A percentile compares a stretch with the other conserved stretches of the same genome.
phyloP scores from a whole-genome alignment of 2,113 vertebrate genomes.

The Gobius niger region DNA sequence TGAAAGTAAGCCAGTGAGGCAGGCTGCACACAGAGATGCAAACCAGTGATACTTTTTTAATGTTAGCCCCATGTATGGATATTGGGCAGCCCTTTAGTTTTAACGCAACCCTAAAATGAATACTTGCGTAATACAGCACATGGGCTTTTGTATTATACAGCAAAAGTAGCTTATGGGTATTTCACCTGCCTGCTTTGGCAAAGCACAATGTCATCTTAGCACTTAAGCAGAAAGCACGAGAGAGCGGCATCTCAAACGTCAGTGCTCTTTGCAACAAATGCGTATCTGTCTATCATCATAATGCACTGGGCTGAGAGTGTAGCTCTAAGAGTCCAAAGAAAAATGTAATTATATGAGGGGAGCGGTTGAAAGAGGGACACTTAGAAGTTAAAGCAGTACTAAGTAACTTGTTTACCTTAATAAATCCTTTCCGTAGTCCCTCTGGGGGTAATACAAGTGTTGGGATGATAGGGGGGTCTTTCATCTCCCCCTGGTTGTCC shows the following conservation, averaged over 20 bases:
- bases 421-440: too few species aligned
- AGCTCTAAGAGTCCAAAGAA: constrained; percentile 51
- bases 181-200: not conserved
- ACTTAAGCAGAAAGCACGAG: constrained; percentile 4
- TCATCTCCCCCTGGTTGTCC: too few species aligned
- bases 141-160: not conserved
- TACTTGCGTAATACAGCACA: too few species aligned
- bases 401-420: too few species aligned
- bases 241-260: constrained; percentile 21
- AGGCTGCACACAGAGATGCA: not conserved
- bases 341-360: constrained; percentile 62
- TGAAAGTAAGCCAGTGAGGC: constrained; percentile 9
- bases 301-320: constrained; percentile 29
- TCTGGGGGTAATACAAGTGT: too few species aligned
- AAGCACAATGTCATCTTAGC: not conserved
- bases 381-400: constrained; percentile 36
- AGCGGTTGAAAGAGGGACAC: constrained; percentile 5
- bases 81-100: too few species aligned
- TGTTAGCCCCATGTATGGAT: too few species aligned
- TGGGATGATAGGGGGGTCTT: too few species aligned
- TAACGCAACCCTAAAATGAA: too few species aligned
- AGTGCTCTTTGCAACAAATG: constrained; percentile 12
- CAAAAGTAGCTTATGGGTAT: constrained; percentile 5
- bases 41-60: not conserved
- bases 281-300: constrained; percentile 17